phyloP scores from a whole-genome alignment of 1,140 invertebrate genomes.

The Hyles vespertilio region DNA sequence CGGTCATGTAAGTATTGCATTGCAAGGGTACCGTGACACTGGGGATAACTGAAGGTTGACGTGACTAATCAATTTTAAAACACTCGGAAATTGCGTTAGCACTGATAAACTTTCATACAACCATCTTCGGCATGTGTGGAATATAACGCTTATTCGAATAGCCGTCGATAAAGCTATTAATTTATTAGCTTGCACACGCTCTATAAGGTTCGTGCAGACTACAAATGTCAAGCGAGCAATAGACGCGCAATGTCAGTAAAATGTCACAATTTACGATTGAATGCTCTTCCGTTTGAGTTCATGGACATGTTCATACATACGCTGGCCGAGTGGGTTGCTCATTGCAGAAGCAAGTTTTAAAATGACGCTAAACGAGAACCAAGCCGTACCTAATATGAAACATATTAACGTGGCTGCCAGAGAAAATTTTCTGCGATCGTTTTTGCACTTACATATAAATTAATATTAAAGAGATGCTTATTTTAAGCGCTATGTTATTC shows the following conservation, averaged over 20 bases:
- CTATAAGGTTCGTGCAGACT: slow-evolving; percentile 41
- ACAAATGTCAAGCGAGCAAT: slow-evolving; percentile 53
- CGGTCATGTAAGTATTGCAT: slow-evolving; percentile 39
- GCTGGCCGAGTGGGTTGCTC: slow-evolving; percentile 27
- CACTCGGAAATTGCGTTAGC: slow-evolving; percentile 8
- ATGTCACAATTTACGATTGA: slow-evolving; percentile 61
- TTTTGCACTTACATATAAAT: no score
- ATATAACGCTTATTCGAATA: not conserved
- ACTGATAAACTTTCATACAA: slow-evolving; percentile 3
- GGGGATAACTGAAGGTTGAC: slow-evolving; percentile 34
- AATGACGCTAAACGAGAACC: slow-evolving; percentile 13
- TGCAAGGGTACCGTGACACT: slow-evolving; percentile 41
- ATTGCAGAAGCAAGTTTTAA: slow-evolving; percentile 20
- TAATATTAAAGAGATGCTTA: no score
- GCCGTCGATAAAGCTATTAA: slow-evolving; percentile 29
- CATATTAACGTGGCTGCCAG: slow-evolving; percentile 11
- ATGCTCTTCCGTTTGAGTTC: slow-evolving; percentile 52
- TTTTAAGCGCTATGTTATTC: no score
- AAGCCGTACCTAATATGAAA: slow-evolving; percentile 13
- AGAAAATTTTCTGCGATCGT: slow-evolving; percentile 8
- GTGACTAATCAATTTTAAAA: slow-evolving; percentile 21
- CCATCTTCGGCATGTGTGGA: not conserved
- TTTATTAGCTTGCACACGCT: slow-evolving; percentile 25
- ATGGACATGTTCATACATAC: slow-evolving; percentile 31
- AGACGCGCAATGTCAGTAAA: slow-evolving; percentile 60